A percentile compares a stretch with the other conserved stretches of the same genome.
Conservation (phyloP, 2,888 invertebrate genomes). For the Chrysotoxum bicinctum region DNA sequence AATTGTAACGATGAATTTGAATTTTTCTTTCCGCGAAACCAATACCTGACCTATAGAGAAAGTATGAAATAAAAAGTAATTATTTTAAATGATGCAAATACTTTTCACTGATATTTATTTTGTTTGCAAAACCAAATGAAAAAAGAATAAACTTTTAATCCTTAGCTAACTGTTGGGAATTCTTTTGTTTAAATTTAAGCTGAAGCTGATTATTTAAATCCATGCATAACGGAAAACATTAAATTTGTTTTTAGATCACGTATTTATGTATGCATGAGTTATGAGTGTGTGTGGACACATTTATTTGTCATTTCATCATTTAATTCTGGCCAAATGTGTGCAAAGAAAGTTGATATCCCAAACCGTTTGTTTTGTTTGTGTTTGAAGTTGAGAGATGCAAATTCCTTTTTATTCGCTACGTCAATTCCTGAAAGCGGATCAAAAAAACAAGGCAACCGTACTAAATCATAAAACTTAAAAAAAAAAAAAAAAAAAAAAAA, state of each 20-base stretch:
- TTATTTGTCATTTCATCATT: slow-evolving; percentile 10
- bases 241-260: background rate
- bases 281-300: background rate
- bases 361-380: background rate
- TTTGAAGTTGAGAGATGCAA: slow-evolving; percentile 17
- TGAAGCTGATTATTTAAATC: background rate
- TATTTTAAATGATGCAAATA: background rate
- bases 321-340: slow-evolving; percentile 3
- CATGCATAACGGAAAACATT: background rate
- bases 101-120: background rate
- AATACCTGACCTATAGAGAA: background rate
- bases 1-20: too few relatives aligned
- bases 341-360: slow-evolving; percentile 16
- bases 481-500: background rate
- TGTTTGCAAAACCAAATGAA: background rate
- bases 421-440: slow-evolving; percentile 31
- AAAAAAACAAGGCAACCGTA: slow-evolving; percentile 28
- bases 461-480: slow-evolving; percentile 21
- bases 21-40: background rate
- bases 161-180: background rate
- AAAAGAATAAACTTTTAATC: background rate
- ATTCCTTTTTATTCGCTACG: slow-evolving; percentile 21
- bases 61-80: background rate
- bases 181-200: background rate
- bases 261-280: background rate